Percentiles rank a stretch among this genome's conserved stretches.
Evolutionary conservation across 2,113 vertebrate genomes (phyloP).

Genomic region (Pardalotus punctatus): DNA sequence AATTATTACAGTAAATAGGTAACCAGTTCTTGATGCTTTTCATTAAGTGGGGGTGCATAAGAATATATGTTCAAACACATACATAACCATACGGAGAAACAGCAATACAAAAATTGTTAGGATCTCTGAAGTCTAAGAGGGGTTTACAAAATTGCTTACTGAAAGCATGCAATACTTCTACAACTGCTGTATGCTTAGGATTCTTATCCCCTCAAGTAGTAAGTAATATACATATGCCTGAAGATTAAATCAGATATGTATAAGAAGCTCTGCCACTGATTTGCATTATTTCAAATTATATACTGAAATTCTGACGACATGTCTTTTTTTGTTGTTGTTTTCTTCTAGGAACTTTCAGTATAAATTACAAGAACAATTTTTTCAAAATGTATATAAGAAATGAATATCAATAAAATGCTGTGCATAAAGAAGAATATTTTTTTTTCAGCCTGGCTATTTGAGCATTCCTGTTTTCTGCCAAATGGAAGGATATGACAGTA

Average conservation of each 20-base stretch:
- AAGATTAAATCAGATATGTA: background rate
- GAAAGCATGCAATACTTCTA: background rate
- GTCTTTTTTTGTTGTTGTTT: background rate
- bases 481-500: background rate
- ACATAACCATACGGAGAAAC: background rate
- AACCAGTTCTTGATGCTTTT: background rate
- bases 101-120: background rate
- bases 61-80: background rate
- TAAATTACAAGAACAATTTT: background rate
- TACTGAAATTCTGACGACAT: background rate
- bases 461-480: slow-evolving; percentile 8
- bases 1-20: background rate
- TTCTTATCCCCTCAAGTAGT: background rate
- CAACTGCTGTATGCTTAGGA: background rate
- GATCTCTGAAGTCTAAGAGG: background rate
- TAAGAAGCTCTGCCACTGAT: background rate
- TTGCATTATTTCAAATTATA: background rate
- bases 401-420: background rate
- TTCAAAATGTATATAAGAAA: background rate
- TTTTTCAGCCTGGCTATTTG: background rate
- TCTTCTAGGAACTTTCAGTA: background rate
- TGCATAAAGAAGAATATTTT: background rate
- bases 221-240: background rate
- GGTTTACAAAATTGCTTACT: background rate
- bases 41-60: background rate